These are phyloP conservation scores for Sthenelais limicola DNA, from an alignment of 2,888 invertebrate species.

Conservation along the genomic window DNA sequence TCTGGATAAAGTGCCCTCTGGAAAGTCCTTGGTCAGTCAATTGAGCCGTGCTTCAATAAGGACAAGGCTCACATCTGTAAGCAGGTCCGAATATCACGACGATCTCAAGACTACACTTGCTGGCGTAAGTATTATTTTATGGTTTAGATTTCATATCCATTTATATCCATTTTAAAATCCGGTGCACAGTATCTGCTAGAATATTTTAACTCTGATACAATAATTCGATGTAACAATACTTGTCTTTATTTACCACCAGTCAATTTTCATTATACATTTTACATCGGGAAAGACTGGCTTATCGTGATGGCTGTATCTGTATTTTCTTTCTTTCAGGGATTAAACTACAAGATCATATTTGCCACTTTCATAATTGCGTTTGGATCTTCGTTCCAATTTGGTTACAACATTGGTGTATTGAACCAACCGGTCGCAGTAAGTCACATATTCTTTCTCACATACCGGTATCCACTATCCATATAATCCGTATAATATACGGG, in stretches of 20 bases:
- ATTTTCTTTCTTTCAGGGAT: conserved; percentile 17
- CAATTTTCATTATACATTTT: no score
- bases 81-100: conserved; percentile 49
- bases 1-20: conserved; percentile 2
- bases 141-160: no score
- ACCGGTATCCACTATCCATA: no score
- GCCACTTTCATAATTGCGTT: conserved; percentile 45
- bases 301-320: not conserved
- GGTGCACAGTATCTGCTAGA: no score
- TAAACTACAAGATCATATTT: conserved; percentile 41
- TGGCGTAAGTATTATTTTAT: conserved; percentile 45
- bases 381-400: conserved; percentile 48
- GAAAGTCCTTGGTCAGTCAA: not conserved
- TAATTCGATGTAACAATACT: no score
- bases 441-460: not conserved
- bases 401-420: conserved; percentile 47
- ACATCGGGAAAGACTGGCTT: no score
- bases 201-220: no score
- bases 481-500: no score
- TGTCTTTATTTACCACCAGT: no score
- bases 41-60: conserved; percentile 37
- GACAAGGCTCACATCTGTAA: conserved; percentile 49
- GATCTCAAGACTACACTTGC: conserved; percentile 49
- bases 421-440: conserved; percentile 42
- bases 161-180: no score